Evolutionary conservation across 2,888 invertebrate genomes (phyloP).

Genomic region (Rapana venosa): DNA sequence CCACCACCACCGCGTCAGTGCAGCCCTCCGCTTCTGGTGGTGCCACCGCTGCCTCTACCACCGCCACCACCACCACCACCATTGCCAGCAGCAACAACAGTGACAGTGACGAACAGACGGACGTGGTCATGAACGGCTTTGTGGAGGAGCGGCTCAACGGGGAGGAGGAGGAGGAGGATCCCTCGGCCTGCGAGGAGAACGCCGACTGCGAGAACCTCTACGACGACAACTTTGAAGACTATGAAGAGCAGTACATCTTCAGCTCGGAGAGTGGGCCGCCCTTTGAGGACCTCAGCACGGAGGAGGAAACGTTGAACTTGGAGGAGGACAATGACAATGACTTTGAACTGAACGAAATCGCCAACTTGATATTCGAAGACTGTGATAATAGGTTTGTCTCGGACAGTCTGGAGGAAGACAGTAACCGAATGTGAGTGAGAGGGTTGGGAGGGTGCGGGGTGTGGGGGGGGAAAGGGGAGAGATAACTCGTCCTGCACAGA

Average conservation of each 20-base stretch:
- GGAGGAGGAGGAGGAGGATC: slow-evolving; percentile 54
- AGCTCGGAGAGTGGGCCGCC: slow-evolving; percentile 64
- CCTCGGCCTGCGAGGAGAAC: slow-evolving; percentile 64
- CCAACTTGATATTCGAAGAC: slow-evolving; percentile 58
- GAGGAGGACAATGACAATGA: slow-evolving; percentile 67
- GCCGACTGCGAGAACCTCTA: slow-evolving; percentile 72
- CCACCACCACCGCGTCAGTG: not conserved
- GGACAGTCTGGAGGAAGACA: slow-evolving; percentile 42
- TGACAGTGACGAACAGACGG: slow-evolving; percentile 42
- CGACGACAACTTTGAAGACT: slow-evolving; percentile 73
- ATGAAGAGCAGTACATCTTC: slow-evolving; percentile 71
- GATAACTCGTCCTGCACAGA: not conserved
- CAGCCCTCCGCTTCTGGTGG: not conserved
- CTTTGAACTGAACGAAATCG: slow-evolving; percentile 67
- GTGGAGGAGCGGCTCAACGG: slow-evolving; percentile 56
- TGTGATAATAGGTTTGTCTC: slow-evolving; percentile 52
- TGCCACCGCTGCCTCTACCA: not conserved
- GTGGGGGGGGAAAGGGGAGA: too few relatives aligned
- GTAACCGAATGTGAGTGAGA: slow-evolving; percentile 44
- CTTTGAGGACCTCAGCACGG: slow-evolving; percentile 65
- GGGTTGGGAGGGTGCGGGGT: not conserved
- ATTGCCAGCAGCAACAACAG: not conserved
- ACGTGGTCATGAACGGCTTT: slow-evolving; percentile 63
- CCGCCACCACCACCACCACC: not conserved
- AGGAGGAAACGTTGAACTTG: slow-evolving; percentile 50